phyloP scores from a whole-genome alignment of 2,797 vertebrate species.

The Borostomias antarcticus region DNA sequence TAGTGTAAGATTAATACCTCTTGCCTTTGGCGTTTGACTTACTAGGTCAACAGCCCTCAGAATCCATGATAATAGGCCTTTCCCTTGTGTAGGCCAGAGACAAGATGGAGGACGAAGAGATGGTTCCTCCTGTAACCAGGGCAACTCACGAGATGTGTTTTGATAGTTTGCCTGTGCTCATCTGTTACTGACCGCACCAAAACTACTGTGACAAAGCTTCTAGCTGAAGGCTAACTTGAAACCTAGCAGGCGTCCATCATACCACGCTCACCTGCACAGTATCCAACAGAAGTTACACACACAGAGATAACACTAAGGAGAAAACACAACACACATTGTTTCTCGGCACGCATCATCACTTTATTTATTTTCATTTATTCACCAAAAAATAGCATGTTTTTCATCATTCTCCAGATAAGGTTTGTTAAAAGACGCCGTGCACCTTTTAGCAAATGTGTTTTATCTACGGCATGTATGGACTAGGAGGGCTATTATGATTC shows the following conservation, averaged over 20 bases:
- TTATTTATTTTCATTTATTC: slow-evolving; percentile 60
- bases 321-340: slow-evolving; percentile 1
- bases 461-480: too few species aligned
- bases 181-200: not conserved
- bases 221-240: too few species aligned
- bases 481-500: too few species aligned
- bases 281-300: too few species aligned
- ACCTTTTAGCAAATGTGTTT: too few species aligned
- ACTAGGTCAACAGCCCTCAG: not conserved
- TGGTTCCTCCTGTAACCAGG: not conserved
- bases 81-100: not conserved
- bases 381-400: slow-evolving; percentile 54
- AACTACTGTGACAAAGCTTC: not conserved
- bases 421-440: too few species aligned
- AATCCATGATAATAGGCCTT: not conserved
- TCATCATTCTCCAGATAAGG: too few species aligned
- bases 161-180: not conserved
- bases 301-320: not conserved
- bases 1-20: not conserved
- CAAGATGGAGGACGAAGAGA: not conserved
- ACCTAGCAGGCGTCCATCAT: too few species aligned
- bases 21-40: not conserved
- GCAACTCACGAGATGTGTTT: too few species aligned
- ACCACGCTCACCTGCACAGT: too few species aligned
- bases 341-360: slow-evolving; percentile 36